Evolutionary conservation across 2,113 vertebrate genomes (phyloP).

Genomic region (Danionella cerebrum): DNA sequence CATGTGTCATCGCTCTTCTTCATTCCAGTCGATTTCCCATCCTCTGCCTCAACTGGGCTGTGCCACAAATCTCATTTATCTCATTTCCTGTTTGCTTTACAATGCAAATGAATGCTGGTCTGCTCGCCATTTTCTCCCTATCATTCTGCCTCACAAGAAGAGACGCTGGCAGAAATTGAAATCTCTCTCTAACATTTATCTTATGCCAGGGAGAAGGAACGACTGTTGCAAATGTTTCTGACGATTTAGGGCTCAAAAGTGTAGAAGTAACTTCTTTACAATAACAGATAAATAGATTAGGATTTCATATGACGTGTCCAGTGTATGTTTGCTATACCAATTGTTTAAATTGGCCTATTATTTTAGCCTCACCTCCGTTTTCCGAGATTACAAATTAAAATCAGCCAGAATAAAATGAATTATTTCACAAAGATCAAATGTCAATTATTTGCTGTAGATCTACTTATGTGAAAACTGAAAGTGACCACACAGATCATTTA

Average conservation of each 20-base stretch:
- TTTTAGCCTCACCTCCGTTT: too few species aligned
- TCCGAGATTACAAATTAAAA: too few species aligned
- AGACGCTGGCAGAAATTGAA: conserved; percentile 14
- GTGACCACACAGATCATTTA: too few species aligned
- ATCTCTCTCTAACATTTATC: conserved; percentile 28
- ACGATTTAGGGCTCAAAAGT: conserved; percentile 7
- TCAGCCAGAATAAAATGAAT: too few species aligned
- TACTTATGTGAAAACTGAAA: too few species aligned
- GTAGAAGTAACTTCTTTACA: too few species aligned
- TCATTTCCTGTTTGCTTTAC: conserved; percentile 37
- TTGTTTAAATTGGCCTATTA: too few species aligned
- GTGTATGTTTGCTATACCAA: too few species aligned
- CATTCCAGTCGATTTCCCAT: conserved; percentile 4
- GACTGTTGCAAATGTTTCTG: conserved; percentile 14
- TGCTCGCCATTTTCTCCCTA: not conserved
- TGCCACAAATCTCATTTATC: conserved; percentile 28
- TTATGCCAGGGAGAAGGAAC: not conserved
- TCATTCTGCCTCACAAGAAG: conserved; percentile 15
- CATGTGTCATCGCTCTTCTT: not conserved
- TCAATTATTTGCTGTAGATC: too few species aligned
- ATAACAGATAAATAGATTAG: too few species aligned
- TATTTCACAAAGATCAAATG: too few species aligned
- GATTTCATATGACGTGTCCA: too few species aligned
- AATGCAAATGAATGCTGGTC: conserved; percentile 28
- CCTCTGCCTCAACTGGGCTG: not conserved